phyloP scores from a whole-genome alignment of 2,888 invertebrate genomes.

The Embidobia sp. region DNA sequence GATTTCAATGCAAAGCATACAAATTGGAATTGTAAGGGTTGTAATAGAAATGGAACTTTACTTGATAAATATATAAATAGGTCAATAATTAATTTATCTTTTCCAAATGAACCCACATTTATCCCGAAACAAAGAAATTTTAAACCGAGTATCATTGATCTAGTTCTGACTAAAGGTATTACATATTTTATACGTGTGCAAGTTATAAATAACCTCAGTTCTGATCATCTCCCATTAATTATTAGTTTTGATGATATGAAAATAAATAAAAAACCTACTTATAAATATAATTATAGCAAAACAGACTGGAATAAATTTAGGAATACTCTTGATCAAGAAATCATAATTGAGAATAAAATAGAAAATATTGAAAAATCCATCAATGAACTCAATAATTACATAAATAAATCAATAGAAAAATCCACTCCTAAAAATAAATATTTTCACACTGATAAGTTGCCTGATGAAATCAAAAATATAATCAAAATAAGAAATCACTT shows the following conservation, averaged over 20 bases:
- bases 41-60: background rate
- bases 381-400: background rate
- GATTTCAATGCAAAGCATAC: slow-evolving; percentile 21
- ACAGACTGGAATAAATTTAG: slow-evolving; percentile 5
- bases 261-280: too few species aligned
- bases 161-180: too few species aligned
- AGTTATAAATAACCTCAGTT: too few species aligned
- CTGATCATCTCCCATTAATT: too few species aligned
- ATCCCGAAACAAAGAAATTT: too few species aligned
- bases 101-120: background rate
- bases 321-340: background rate
- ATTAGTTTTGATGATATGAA: too few species aligned
- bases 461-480: background rate
- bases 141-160: too few species aligned
- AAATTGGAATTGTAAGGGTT: background rate
- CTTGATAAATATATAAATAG: too few species aligned
- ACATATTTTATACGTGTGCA: too few species aligned
- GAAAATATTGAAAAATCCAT: background rate
- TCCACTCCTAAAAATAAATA: too few species aligned
- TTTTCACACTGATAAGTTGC: background rate
- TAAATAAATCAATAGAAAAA: too few species aligned
- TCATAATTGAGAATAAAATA: background rate
- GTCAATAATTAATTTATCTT: too few species aligned
- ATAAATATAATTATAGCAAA: background rate
- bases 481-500: background rate